These are phyloP conservation scores for Leuciscus waleckii DNA, from an alignment of 2,797 vertebrate genomes.

Conservation along the genomic window DNA sequence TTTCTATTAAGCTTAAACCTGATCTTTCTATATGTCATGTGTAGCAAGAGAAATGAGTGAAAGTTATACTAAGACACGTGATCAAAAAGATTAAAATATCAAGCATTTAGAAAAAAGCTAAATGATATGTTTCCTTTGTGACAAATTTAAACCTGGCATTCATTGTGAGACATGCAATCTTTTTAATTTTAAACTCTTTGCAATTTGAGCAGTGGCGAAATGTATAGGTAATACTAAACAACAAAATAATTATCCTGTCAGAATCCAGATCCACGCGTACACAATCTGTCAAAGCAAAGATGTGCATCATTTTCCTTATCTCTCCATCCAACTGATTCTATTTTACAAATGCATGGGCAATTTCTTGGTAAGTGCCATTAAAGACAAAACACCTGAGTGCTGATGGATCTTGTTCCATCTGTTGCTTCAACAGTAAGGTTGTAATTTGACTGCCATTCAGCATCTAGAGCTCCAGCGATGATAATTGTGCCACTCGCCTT, in stretches of 20 bases:
- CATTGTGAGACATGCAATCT: constrained; percentile 3
- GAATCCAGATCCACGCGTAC: constrained; percentile 3
- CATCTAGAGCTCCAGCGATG: constrained; percentile 84
- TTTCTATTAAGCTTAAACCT: neutral
- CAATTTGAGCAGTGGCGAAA: neutral
- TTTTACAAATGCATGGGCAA: constrained; percentile 21
- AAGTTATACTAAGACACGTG: neutral
- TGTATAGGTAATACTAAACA: constrained; percentile 2
- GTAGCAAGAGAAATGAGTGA: neutral
- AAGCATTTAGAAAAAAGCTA: neutral
- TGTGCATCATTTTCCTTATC: constrained; percentile 22
- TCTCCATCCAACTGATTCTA: constrained; percentile 4
- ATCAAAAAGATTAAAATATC: neutral
- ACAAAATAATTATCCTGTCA: constrained; percentile 33
- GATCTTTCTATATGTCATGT: neutral
- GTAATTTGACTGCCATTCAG: constrained; percentile 85
- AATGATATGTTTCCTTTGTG: constrained; percentile 4
- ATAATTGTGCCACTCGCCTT: constrained; percentile 85
- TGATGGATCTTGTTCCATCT: constrained; percentile 80
- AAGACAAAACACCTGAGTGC: constrained; percentile 56
- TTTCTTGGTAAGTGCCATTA: constrained; percentile 31
- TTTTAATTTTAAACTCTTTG: constrained; percentile 12
- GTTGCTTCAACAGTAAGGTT: constrained; percentile 88
- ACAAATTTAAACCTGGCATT: neutral
- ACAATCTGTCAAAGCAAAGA: constrained; percentile 22